These are phyloP conservation scores for Coreoperca whiteheadi DNA, from an alignment of 2,113 vertebrate genomes.

Conservation along the genomic window DNA sequence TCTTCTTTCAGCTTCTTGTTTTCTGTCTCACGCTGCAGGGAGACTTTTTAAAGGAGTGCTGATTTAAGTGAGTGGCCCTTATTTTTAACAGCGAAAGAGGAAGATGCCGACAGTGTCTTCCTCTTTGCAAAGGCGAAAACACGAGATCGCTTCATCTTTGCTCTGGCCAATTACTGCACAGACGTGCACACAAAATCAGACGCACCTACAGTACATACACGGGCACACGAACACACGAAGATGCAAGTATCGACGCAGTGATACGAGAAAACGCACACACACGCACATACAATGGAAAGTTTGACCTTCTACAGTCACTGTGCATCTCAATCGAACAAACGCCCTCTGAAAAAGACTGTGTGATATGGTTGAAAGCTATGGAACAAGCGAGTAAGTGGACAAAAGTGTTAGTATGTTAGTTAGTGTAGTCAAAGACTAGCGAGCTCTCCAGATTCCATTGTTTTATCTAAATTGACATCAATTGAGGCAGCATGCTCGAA, in stretches of 20 bases:
- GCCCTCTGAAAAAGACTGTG: too few species aligned
- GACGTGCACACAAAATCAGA: background rate
- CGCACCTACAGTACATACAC: background rate
- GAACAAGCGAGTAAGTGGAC: too few species aligned
- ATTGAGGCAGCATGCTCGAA: too few species aligned
- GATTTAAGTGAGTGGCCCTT: background rate
- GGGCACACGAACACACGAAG: background rate
- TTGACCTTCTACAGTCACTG: too few species aligned
- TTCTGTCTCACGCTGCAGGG: background rate
- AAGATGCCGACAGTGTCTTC: background rate
- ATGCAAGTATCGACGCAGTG: background rate
- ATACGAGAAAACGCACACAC: slow-evolving; percentile 13
- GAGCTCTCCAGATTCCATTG: too few species aligned
- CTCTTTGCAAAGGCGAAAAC: slow-evolving; percentile 5
- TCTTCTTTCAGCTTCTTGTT: slow-evolving; percentile 5
- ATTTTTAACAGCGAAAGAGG: slow-evolving; percentile 8
- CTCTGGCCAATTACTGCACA: too few species aligned
- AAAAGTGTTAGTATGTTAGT: too few species aligned
- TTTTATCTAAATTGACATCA: too few species aligned
- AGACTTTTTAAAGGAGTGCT: background rate
- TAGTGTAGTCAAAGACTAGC: too few species aligned
- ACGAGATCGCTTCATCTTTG: background rate
- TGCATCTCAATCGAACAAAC: too few species aligned
- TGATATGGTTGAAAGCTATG: too few species aligned
- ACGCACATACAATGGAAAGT: slow-evolving; percentile 18